Evolutionary conservation across 2,888 invertebrate genomes (phyloP).

Genomic region (Ophion ventricosus): DNA sequence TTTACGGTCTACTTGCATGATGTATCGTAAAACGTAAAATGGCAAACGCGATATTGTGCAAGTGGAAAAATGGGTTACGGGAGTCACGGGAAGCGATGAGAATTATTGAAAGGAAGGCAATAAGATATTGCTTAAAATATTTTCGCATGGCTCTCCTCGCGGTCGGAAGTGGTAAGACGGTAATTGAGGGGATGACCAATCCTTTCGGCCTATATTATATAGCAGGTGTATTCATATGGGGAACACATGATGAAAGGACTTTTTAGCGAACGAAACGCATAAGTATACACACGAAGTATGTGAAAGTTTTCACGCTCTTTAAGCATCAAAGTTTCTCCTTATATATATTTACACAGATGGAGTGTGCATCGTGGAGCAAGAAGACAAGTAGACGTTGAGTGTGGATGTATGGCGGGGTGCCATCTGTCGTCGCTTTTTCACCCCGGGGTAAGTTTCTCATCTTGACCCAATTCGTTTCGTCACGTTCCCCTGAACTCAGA

Average conservation of each 20-base stretch:
- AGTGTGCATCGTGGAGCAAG: background rate
- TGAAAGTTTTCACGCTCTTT: slow-evolving; percentile 64
- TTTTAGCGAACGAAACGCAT: slow-evolving; percentile 35
- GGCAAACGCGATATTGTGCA: slow-evolving; percentile 3
- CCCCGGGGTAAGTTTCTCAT: slow-evolving; percentile 43
- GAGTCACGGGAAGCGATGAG: slow-evolving; percentile 57
- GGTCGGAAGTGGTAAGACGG: slow-evolving; percentile 58
- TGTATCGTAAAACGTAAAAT: background rate
- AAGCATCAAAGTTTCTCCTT: slow-evolving; percentile 47
- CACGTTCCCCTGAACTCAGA: slow-evolving; percentile 56
- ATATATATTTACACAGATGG: background rate
- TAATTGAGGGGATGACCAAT: slow-evolving; percentile 45
- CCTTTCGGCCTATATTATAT: slow-evolving; percentile 17
- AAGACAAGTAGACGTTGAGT: slow-evolving; percentile 34
- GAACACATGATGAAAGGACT: slow-evolving; percentile 35
- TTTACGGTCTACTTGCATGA: slow-evolving; percentile 5
- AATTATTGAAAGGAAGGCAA: slow-evolving; percentile 45
- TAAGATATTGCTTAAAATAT: slow-evolving; percentile 31
- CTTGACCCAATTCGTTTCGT: slow-evolving; percentile 66
- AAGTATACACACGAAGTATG: slow-evolving; percentile 36
- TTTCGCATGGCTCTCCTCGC: slow-evolving; percentile 34
- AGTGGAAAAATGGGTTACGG: slow-evolving; percentile 61
- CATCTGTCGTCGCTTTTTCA: slow-evolving; percentile 62
- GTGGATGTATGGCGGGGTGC: slow-evolving; percentile 58
- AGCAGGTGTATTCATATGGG: slow-evolving; percentile 51